A percentile compares a stretch with the other conserved stretches of the same genome.
phyloP scores from a whole-genome alignment of 2,113 vertebrate species.

The Hypocryptadius cinnamomeus region DNA sequence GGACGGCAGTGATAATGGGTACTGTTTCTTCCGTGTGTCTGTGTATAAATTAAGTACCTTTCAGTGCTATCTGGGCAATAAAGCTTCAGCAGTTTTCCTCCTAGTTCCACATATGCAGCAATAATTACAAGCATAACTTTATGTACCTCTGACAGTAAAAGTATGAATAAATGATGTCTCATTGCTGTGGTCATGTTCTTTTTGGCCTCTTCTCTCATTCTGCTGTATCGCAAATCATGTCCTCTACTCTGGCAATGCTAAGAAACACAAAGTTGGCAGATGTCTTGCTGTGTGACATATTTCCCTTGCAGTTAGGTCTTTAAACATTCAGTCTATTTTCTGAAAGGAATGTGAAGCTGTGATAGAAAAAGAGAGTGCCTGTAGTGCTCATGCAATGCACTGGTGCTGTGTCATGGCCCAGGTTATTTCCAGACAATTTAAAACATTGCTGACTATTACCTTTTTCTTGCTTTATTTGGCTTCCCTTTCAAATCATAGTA shows the following conservation, averaged over 20 bases:
- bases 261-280: constrained; percentile 6
- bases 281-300: constrained; percentile 15
- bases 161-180: constrained; percentile 20
- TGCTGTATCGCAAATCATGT: background rate
- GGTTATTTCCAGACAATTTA: constrained; percentile 3
- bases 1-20: constrained; percentile 48
- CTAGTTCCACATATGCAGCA: constrained; percentile 2
- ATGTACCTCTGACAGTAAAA: constrained; percentile 46
- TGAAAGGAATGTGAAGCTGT: constrained; percentile 14
- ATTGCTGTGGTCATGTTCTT: background rate
- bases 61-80: constrained; percentile 8
- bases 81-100: constrained; percentile 31
- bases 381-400: background rate
- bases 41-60: constrained; percentile 49
- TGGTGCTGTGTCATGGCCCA: background rate
- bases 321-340: constrained; percentile 19
- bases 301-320: constrained; percentile 2
- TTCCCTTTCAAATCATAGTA: background rate
- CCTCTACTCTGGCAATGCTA: background rate
- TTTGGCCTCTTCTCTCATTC: background rate
- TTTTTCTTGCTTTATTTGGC: background rate
- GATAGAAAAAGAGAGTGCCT: constrained; percentile 2
- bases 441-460: constrained; percentile 25
- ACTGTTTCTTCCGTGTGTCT: constrained; percentile 6
- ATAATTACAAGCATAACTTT: constrained; percentile 24